Base-by-base conservation (phyloP, 2,888 invertebrate genomes). In the Aspidapion aeneum region DNA sequence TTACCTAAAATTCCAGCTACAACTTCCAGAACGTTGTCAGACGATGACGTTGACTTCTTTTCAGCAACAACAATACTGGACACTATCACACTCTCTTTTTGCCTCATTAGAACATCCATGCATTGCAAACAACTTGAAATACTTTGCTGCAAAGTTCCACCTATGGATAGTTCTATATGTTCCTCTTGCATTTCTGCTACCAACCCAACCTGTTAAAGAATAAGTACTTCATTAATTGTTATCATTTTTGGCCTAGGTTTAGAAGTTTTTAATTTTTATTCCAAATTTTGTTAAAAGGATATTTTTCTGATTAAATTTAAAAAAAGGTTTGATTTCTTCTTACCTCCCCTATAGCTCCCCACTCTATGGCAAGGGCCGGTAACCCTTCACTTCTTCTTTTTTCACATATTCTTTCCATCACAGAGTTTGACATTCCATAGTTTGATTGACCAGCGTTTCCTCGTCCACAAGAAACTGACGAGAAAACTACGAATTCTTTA, bases 281-380 rank as follows among this genome's bases (percentile, higher is more conserved):
- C n/a, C n/a, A n/a, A n/a, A n/a, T n/a, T n/a, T 48, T 12, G 9
- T 12, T 12, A 12, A 48, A 48, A 48, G 7, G 7, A 48, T 12
- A 48, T 12, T 7, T 12, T 48, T 48, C 12, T 48, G 12, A n/a
- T n/a, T n/a, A n/a, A 12, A n/a, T n/a, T n/a, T n/a, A n/a, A n/a
- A n/a, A n/a, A n/a, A n/a, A n/a, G n/a, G n/a, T n/a, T n/a, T 35
- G 12, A 35, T 35, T 3, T 12, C 12, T 35, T 3, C 90, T 89
- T 61, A 91, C 91, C 79, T 96, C 95, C 60, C 94, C 96, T 59
- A 96, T 86, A 49, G 94, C 95, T 49, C 96, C 96, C 95, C 96
- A 96, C 77, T 96, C 93, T 9, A 96, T 87, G 1, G 95, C 95
- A 64, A 93, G 79, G 0, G 85, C 95, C 0, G 93, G 92, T 0